A percentile compares a stretch with the other conserved stretches of the same genome.
Conservation (phyloP, 2,797 vertebrate species). For the Pelodytes ibericus region DNA sequence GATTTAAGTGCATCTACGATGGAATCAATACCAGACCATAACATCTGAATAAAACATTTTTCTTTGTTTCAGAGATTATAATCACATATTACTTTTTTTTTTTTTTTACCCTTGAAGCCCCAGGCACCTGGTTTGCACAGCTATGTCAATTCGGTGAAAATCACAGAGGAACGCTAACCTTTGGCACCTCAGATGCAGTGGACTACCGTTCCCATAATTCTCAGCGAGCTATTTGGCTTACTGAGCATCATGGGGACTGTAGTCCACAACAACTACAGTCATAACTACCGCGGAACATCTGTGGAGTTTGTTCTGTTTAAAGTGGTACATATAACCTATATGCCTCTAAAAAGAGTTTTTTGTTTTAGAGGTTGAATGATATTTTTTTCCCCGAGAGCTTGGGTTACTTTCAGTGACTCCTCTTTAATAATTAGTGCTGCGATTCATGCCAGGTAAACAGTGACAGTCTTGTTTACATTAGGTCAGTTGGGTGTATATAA, state of each 20-base stretch:
- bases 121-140: constrained; percentile 55
- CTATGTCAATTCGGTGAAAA: constrained; percentile 64
- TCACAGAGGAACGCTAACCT: too few relatives aligned
- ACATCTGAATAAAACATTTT: constrained; percentile 64
- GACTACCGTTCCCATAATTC: too few relatives aligned
- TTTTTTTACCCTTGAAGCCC: constrained; percentile 57
- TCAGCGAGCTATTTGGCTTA: too few relatives aligned
- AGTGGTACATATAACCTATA: not conserved
- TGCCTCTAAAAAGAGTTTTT: not conserved
- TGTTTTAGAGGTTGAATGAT: not conserved
- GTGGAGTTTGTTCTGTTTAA: not conserved
- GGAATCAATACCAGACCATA: constrained; percentile 63
- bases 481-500: constrained; percentile 65
- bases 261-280: too few relatives aligned
- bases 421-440: constrained; percentile 68
- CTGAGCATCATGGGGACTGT: too few relatives aligned
- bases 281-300: not conserved
- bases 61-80: constrained; percentile 59
- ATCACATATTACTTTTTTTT: constrained; percentile 56
- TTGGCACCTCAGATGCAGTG: too few relatives aligned
- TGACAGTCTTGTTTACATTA: constrained; percentile 66
- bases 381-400: constrained; percentile 51
- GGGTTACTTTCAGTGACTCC: constrained; percentile 62
- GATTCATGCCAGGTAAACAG: constrained; percentile 65
- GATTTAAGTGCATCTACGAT: constrained; percentile 58